Conservation (phyloP, 2,113 vertebrate genomes). For the Paradoxurus hermaphroditus region DNA sequence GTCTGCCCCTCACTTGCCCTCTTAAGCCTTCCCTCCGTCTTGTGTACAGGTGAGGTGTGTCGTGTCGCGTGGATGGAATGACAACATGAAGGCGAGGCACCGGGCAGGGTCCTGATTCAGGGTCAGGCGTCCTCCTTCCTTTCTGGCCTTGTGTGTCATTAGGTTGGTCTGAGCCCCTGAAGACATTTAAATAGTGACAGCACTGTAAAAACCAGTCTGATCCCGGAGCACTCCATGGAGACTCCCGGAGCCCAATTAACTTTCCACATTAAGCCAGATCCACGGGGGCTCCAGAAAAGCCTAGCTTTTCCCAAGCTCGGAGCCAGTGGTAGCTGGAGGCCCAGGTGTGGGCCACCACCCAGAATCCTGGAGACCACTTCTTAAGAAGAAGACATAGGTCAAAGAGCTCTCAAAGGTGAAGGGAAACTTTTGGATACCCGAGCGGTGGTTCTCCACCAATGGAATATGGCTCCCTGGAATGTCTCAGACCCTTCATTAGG, state of each 20-base stretch:
- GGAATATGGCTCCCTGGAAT: background rate
- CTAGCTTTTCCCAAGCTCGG: background rate
- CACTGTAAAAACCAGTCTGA: background rate
- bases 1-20: no score
- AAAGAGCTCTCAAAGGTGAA: background rate
- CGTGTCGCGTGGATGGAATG: background rate
- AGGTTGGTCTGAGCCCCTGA: background rate
- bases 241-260: background rate
- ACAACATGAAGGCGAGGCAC: background rate
- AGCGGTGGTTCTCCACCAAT: background rate
- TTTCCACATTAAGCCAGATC: background rate
- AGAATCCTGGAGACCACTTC: background rate
- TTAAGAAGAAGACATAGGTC: background rate
- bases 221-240: background rate
- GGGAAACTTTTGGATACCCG: background rate
- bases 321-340: background rate
- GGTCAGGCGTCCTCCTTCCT: background rate
- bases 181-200: background rate
- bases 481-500: background rate
- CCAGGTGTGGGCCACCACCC: background rate
- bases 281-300: background rate
- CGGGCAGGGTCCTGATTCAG: background rate
- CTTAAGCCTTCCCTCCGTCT: background rate
- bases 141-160: background rate
- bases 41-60: background rate